Percentiles rank a stretch among this genome's conserved stretches.
phyloP scores from a whole-genome alignment of 2,888 invertebrate species.

The Rhagonycha fulva region DNA sequence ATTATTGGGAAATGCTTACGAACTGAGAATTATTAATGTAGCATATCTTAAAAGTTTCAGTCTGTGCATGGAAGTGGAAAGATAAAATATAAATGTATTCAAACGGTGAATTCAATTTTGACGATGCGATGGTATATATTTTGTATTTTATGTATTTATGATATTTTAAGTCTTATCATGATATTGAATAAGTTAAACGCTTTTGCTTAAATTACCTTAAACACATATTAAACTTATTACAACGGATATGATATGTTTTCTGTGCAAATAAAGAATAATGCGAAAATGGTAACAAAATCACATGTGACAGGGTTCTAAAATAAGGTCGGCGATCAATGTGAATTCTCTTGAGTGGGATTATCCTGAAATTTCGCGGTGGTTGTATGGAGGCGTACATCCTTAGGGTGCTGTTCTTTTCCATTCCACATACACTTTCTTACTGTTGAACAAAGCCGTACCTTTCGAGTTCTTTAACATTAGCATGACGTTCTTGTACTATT shows the following conservation, averaged over 20 bases:
- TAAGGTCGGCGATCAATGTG: conserved; percentile 33
- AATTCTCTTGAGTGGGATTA: conserved; percentile 33
- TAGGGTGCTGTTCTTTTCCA: conserved; percentile 32
- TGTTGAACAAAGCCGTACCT: conserved; percentile 21
- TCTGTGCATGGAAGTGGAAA: conserved; percentile 25
- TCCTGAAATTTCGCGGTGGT: conserved; percentile 32
- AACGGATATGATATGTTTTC: conserved; percentile 8
- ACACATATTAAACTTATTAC: conserved; percentile 4
- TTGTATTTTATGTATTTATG: conserved; percentile 7
- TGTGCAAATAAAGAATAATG: conserved; percentile 14
- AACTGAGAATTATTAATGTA: conserved; percentile 22
- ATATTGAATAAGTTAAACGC: neutral
- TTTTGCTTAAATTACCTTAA: conserved; percentile 10
- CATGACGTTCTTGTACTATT: neutral
- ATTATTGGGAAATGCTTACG: conserved; percentile 30
- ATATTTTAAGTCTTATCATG: conserved; percentile 4
- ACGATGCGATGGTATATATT: conserved; percentile 5
- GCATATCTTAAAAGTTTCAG: conserved; percentile 19
- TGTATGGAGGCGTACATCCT: conserved; percentile 32
- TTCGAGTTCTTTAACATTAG: conserved; percentile 21
- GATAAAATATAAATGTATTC: conserved; percentile 30
- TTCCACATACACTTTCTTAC: conserved; percentile 30
- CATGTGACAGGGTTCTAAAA: conserved; percentile 32
- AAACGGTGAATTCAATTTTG: conserved; percentile 26
- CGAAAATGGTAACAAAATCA: conserved; percentile 23